phyloP scores from a whole-genome alignment of 2,797 vertebrate species.

The Momotus momota region DNA sequence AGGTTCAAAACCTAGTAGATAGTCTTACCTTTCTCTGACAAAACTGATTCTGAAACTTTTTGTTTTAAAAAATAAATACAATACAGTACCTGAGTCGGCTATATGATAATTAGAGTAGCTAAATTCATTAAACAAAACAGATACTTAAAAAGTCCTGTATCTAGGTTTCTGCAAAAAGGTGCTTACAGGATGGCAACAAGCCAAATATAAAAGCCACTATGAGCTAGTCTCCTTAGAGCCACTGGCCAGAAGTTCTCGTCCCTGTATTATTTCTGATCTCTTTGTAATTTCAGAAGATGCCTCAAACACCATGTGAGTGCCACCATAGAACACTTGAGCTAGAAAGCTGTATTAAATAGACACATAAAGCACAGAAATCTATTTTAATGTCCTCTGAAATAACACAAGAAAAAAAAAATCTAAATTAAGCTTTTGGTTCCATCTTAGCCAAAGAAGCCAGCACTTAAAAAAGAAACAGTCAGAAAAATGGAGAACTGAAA shows the following conservation, averaged over 20 bases:
- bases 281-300: neutral
- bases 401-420: neutral
- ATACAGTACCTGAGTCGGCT: neutral
- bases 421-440: conserved; percentile 36
- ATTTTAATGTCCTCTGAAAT: conserved; percentile 33
- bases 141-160: neutral
- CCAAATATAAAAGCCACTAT: neutral
- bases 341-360: conserved; percentile 30
- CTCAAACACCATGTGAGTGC: neutral
- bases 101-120: neutral
- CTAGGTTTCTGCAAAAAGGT: neutral
- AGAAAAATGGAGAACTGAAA: conserved; percentile 47
- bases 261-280: neutral
- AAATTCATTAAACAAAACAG: neutral
- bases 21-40: neutral
- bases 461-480: conserved; percentile 10
- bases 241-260: neutral
- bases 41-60: neutral
- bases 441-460: conserved; percentile 13
- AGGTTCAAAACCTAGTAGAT: neutral
- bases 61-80: neutral
- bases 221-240: neutral
- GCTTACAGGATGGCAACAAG: neutral
- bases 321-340: neutral
- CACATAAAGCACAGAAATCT: conserved; percentile 4